Conservation (phyloP, 2,113 vertebrate genomes). For the Benitochromis conjunctus region DNA sequence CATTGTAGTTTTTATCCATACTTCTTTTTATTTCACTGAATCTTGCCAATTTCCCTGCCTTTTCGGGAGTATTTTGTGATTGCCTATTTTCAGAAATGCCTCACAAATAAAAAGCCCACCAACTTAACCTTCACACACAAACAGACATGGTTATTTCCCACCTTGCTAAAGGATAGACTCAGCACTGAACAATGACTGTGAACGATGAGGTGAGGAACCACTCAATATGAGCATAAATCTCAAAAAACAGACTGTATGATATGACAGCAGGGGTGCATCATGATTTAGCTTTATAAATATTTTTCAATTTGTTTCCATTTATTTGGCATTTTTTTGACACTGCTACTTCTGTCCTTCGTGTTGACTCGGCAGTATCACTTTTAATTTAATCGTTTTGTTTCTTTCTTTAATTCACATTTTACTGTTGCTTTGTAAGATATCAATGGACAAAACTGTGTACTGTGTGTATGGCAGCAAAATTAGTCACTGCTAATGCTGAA, state of each 20-base stretch:
- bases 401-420: background rate
- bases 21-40: background rate
- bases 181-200: background rate
- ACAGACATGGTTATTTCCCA: background rate
- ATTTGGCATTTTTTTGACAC: background rate
- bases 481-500: background rate
- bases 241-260: background rate
- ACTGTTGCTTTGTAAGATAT: background rate
- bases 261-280: background rate
- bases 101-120: background rate
- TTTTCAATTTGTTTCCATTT: background rate
- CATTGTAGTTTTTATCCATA: background rate
- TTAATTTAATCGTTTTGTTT: background rate
- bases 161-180: background rate
- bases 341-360: background rate
- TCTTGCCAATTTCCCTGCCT: background rate
- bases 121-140: background rate
- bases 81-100: background rate
- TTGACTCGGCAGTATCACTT: background rate
- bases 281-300: background rate
- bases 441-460: background rate
- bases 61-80: background rate
- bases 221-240: background rate
- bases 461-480: background rate
- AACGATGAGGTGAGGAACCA: background rate